These are phyloP conservation scores for Myiozetetes cayanensis DNA, from an alignment of 2,113 vertebrate genomes.

Conservation along the genomic window DNA sequence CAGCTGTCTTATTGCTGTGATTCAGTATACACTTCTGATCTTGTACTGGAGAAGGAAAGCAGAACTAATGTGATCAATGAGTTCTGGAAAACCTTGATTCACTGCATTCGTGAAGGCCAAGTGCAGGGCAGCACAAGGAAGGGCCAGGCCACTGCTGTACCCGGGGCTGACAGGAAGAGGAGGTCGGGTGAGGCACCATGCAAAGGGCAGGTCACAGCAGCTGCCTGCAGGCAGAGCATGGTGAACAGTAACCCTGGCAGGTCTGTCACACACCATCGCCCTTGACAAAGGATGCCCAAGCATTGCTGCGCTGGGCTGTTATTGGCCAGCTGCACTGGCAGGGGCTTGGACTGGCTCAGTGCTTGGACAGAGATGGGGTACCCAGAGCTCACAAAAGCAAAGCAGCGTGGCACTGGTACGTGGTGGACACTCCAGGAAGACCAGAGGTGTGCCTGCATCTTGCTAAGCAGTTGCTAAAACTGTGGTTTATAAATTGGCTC, in stretches of 20 bases:
- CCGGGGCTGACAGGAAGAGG: background rate
- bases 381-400: background rate
- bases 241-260: background rate
- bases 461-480: background rate
- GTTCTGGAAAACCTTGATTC: background rate
- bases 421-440: background rate
- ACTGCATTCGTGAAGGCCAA: background rate
- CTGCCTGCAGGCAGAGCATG: background rate
- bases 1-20: background rate
- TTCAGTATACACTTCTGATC: background rate
- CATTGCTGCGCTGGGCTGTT: background rate
- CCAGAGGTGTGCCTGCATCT: background rate
- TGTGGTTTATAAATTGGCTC: background rate
- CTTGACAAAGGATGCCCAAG: background rate
- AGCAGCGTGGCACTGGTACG: background rate
- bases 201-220: background rate
- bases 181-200: background rate
- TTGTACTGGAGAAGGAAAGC: background rate
- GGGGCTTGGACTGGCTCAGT: background rate
- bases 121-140: background rate
- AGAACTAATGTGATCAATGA: fast-evolving
- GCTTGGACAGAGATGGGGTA: background rate
- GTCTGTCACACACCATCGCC: background rate
- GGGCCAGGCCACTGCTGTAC: background rate
- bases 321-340: background rate